Evolutionary conservation across 2,113 vertebrate genomes (phyloP), one percentile per base, ranked within the genome.

Genomic region (Rissa tridactyla): DNA sequence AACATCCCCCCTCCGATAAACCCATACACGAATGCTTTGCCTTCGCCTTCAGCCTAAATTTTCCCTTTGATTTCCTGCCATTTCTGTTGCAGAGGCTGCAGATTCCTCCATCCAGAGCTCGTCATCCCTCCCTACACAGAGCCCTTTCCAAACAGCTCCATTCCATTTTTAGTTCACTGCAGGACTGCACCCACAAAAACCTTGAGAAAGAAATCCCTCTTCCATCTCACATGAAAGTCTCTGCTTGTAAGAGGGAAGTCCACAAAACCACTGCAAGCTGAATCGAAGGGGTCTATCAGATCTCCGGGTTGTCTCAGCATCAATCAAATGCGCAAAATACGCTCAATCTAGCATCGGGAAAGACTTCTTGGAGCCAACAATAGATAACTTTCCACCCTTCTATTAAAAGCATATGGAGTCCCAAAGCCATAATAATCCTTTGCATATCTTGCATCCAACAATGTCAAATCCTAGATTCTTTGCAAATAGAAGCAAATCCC

Each of bases 251-350:
- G 12, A 51, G 27, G 9, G 42, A 38, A 65, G 60, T 30, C 29
- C 15, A 30, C 25, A n/a, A 64, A 64, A 27, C 9, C 57, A 22
- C 71, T 13, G 15, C 38, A 16, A 47, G 40, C 26, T 29, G 40
- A 42, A 66, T 10, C 2, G 0, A 72, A 51, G 36, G 29, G 15
- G 16, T 49, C n/a, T 29, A 2, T 30, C 1, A 1, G 27, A 57
- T 47, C 55, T 30, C 32, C 3, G 17, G 27, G 17, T 54, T 60
- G n/a, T 36, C 65, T 76, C 22, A 20, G 36, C 23, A 15, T 5
- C 6, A 57, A 32, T 38, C 32, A 57, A 62, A 51, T 0, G 0
- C 4, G 8, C 21, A 40, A 64, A 57, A 42, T 8, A 42, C 2
- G 10, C 30, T 36, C 40, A 66, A 15, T 29, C 22, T 29, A 65